These are phyloP conservation scores for Holothuria glaberrima DNA, from an alignment of 35 echinoderm and acorn worm species.

Conservation along the genomic window DNA sequence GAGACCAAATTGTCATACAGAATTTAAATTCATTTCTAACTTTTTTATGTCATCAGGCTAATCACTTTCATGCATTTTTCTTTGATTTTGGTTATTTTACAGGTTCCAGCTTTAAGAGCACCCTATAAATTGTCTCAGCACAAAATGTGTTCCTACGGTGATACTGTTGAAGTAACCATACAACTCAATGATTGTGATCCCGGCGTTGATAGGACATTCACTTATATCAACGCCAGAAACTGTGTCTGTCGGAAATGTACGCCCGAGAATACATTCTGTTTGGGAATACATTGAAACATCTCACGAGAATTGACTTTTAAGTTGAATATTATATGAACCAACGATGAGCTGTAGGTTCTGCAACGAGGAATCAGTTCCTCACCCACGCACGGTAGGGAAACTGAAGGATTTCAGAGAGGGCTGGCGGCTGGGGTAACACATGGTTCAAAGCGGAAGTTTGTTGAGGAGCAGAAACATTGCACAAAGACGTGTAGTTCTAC, in stretches of 20 bases:
- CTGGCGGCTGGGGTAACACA: too few relatives aligned
- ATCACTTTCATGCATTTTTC: too few relatives aligned
- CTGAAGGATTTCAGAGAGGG: too few relatives aligned
- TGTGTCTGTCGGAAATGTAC: conserved; percentile 79
- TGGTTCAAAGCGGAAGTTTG: too few relatives aligned
- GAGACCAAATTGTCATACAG: too few relatives aligned
- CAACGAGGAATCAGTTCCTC: neutral
- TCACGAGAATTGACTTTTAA: neutral
- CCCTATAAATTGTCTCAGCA: conserved; percentile 88
- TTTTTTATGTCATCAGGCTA: too few relatives aligned
- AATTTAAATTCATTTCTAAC: too few relatives aligned
- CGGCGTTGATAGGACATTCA: conserved; percentile 81
- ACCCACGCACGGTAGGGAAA: neutral
- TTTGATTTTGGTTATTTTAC: neutral
- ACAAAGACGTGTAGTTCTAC: too few relatives aligned
- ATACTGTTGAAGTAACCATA: conserved; percentile 59
- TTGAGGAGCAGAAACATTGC: too few relatives aligned
- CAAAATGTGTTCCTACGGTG: conserved; percentile 87
- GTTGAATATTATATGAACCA: neutral
- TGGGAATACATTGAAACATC: conserved; percentile 51
- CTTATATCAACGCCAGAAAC: conserved; percentile 64
- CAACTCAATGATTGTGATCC: conserved; percentile 86
- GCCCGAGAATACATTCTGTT: conserved; percentile 66
- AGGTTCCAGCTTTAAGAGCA: conserved; percentile 76
- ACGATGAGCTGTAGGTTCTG: neutral